Evolutionary conservation across 1,140 invertebrate species (phyloP), one percentile per base, ranked within the genome.

Genomic region (Drosophila prosaltans): DNA sequence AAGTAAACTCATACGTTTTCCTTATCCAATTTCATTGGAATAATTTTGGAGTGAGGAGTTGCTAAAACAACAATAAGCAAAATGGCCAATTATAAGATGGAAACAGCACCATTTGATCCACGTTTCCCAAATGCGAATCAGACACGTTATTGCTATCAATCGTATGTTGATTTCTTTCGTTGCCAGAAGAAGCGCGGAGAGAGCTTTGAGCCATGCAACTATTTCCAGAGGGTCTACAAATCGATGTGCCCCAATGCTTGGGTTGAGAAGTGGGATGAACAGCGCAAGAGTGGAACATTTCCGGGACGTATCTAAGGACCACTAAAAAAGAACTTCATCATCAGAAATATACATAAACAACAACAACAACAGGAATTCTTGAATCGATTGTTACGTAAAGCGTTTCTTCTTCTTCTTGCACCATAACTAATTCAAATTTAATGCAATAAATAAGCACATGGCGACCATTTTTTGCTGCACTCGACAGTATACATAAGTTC

Each of bases 71-170:
- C 16, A 16, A 16, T 16, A 16, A 16, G 16, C 16, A 16, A 16
- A 93, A 92, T 92, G 91, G 89, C 89, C 91, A 93, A 90, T 75
- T 85, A 85, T 28, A 91, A 91, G 69, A 91, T 95, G 85, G 94
- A 94, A 93, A 98, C 97, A 36, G 96, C 97, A 75, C 98, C 97
- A 54, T 98, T 97, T 89, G 98, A 99, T 94, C 97, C 98, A 85
- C 95, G 98, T 80, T 99, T 99, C 93, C 98, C 98, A 67, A 99
- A 99, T 92, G 95, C 95, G 90, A 99, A 99, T 93, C 98, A 99
- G 93, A 98, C 97, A 41, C 97, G 97, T 92, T 97, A 98, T 90
- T 98, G 98, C 93, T 98, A 96, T 92, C 95, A 96, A 83, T 97
- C 96, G 85, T 98, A 95, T 91, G 79, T 98, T 69, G 98, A 99